These are phyloP conservation scores for Nomada fabriciana DNA, from an alignment of 2,888 invertebrate species.

Conservation along the genomic window DNA sequence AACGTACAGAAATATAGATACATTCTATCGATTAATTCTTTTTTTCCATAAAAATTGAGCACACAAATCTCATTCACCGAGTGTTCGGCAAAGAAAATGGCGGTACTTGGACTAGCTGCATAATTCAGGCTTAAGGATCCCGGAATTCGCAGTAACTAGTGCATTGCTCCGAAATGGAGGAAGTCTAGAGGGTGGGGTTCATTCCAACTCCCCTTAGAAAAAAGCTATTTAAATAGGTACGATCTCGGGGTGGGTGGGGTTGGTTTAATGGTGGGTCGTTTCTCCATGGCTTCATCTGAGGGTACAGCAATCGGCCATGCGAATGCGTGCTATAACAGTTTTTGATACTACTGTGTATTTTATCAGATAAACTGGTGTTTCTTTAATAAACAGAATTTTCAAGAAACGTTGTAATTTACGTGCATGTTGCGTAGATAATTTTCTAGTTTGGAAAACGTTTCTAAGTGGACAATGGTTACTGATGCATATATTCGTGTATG, in stretches of 20 bases:
- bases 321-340: slow-evolving; percentile 72
- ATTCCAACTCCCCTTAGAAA: slow-evolving; percentile 79
- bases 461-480: no score
- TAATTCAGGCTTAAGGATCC: slow-evolving; percentile 73
- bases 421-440: no score
- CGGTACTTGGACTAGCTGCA: slow-evolving; percentile 66
- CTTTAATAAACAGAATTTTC: neutral
- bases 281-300: slow-evolving; percentile 80
- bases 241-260: slow-evolving; percentile 75
- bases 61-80: slow-evolving; percentile 1
- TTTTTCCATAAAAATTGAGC: neutral
- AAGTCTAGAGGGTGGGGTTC: slow-evolving; percentile 73
- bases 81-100: slow-evolving; percentile 71
- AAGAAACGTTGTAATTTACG: no score
- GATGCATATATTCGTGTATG: no score
- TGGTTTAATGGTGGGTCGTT: slow-evolving; percentile 75
- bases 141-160: slow-evolving; percentile 80
- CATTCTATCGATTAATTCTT: neutral
- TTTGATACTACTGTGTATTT: slow-evolving; percentile 55
- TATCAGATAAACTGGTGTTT: slow-evolving; percentile 11
- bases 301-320: slow-evolving; percentile 72
- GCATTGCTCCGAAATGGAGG: slow-evolving; percentile 62
- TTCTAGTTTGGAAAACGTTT: no score
- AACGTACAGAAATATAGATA: neutral
- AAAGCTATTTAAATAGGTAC: slow-evolving; percentile 84